Base-by-base conservation (phyloP, 2,797 vertebrate species). In the Smutsia temminckii region DNA sequence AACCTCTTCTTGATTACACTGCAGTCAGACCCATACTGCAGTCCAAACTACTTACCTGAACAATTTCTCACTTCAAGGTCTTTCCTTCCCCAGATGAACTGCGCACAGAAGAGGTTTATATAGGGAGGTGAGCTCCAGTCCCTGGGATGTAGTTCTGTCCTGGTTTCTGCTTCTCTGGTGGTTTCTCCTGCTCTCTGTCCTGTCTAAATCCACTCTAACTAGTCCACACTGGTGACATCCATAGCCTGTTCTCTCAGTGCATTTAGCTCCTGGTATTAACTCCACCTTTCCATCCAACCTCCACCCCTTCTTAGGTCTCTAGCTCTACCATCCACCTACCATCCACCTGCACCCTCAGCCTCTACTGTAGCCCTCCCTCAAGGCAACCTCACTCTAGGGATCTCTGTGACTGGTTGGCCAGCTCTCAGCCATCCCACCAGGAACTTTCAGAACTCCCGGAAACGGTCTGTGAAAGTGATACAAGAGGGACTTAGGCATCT, bases 21-120 rank as follows among this genome's bases (percentile, higher is more conserved):
- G 4, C 6, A 42, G 49, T 74, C 23, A 13, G 92, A 61, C 4
- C 69, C n/a, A 13, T 53, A 74, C 13, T 86, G 46, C 6, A 53
- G 21, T 21, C 83, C 13, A 71, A 92, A 74, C 25, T 63, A 49
- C 34, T 49, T 40, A 61, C 71, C 77, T 32, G 2, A 42, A 61
- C 10, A 51, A 20, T n/a, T 85, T 84, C n/a, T 77, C 59, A 79
- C 63, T 74, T 34, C 20, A 75, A 80, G 32, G 57, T 85, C 63
- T 55, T 78, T 53, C 27, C 72, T 86, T 57, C 51, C 27, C 37
- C 37, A 63, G 80, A 13, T 85, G n/a, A 85, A 94, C 92, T 32
- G 78, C 20, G 29, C 71, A 46, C 17, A 81, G 29, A 63, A 51
- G 29, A 53, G 40, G 34, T 21, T 75, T 64, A 32, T 61, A 32